Evolutionary conservation across 2,113 vertebrate genomes (phyloP).

Genomic region (Tragulus kanchil): DNA sequence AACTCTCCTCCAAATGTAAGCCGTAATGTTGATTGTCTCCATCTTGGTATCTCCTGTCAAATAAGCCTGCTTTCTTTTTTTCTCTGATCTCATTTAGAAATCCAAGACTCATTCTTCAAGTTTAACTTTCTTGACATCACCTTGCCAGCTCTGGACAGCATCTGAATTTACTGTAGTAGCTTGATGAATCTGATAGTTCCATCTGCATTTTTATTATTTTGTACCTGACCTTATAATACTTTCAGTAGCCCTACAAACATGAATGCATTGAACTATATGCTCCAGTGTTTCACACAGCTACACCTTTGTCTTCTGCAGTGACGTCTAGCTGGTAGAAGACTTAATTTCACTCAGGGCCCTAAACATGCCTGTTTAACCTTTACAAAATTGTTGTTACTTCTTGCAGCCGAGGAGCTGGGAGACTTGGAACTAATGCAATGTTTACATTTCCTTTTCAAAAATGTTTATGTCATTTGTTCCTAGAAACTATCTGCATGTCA

Average conservation of each 20-base stretch:
- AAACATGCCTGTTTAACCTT: constrained; percentile 78
- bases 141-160: constrained; percentile 64
- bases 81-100: constrained; percentile 73
- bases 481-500: constrained; percentile 78
- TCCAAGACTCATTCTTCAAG: constrained; percentile 62
- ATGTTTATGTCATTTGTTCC: constrained; percentile 70
- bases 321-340: constrained; percentile 67
- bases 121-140: constrained; percentile 77
- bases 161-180: constrained; percentile 59
- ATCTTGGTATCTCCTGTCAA: constrained; percentile 62
- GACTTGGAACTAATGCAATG: constrained; percentile 61
- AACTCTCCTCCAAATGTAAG: constrained; percentile 37
- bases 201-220: constrained; percentile 78
- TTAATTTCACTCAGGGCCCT: constrained; percentile 78
- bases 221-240: constrained; percentile 49
- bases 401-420: background rate
- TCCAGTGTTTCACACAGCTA: constrained; percentile 75
- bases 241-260: constrained; percentile 69
- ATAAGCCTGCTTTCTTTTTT: constrained; percentile 67
- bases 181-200: constrained; percentile 73
- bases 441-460: constrained; percentile 77
- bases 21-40: constrained; percentile 10
- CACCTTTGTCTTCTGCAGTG: constrained; percentile 62
- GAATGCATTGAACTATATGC: constrained; percentile 53
- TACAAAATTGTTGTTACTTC: constrained; percentile 76